Percentiles rank a stretch among this genome's conserved stretches.
These are phyloP conservation scores for Pimpla rufipes DNA, from an alignment of 2,888 invertebrate genomes.

Conservation along the genomic window DNA sequence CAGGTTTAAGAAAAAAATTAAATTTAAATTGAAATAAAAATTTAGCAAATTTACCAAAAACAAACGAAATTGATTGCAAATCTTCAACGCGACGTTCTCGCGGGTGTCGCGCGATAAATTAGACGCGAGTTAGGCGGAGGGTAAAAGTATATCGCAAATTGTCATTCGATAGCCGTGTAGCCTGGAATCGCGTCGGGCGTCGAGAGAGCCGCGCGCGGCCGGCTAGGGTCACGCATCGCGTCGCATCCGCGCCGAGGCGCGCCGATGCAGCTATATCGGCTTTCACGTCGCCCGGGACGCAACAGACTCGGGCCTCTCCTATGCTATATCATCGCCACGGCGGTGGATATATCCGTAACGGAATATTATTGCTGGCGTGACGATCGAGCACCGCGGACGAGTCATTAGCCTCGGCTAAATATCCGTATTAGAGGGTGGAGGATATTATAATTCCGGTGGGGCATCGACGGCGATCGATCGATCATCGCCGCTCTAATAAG, in stretches of 20 bases:
- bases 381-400: constrained; percentile 35
- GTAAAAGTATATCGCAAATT: constrained; percentile 75
- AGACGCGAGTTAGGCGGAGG: constrained; percentile 68
- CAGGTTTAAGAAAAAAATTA: no score
- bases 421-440: neutral
- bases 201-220: constrained; percentile 24
- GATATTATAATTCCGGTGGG: neutral
- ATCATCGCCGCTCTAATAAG: neutral
- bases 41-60: no score
- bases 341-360: constrained; percentile 59
- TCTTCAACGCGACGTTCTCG: constrained; percentile 10
- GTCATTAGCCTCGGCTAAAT: constrained; percentile 35
- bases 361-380: constrained; percentile 47
- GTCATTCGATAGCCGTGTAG: constrained; percentile 80
- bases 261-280: constrained; percentile 54
- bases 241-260: constrained; percentile 56
- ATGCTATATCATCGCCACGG: constrained; percentile 35
- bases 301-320: constrained; percentile 7
- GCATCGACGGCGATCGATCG: neutral
- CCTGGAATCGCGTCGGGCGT: constrained; percentile 36
- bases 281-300: constrained; percentile 53
- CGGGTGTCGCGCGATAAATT: constrained; percentile 72
- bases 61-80: no score
- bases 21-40: no score
- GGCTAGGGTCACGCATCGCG: constrained; percentile 59